Evolutionary conservation across 2,113 vertebrate genomes (phyloP).

Genomic region (Myxocyprinus asiaticus): DNA sequence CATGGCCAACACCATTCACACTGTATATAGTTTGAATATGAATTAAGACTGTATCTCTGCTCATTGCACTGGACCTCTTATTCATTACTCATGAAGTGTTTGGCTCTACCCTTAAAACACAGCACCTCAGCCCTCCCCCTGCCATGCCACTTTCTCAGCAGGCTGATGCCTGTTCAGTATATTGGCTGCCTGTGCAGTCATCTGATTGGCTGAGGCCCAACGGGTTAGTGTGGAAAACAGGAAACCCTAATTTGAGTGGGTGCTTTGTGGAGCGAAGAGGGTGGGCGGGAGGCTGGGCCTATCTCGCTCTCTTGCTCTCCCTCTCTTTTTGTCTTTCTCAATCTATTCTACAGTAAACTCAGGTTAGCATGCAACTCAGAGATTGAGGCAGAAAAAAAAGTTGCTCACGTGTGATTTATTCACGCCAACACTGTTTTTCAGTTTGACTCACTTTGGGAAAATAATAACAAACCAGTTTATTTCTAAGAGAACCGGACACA

Average conservation of each 20-base stretch:
- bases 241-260: slow-evolving; percentile 76
- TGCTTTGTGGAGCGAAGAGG: slow-evolving; percentile 69
- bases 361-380: slow-evolving; percentile 35
- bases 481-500: slow-evolving; percentile 47
- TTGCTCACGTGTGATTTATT: slow-evolving; percentile 71
- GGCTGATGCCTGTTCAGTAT: slow-evolving; percentile 61
- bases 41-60: background rate
- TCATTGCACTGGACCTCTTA: background rate
- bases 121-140: slow-evolving; percentile 30
- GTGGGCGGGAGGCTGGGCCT: slow-evolving; percentile 64
- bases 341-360: slow-evolving; percentile 37
- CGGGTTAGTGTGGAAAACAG: slow-evolving; percentile 77
- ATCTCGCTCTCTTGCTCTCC: slow-evolving; percentile 41
- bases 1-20: slow-evolving; percentile 4
- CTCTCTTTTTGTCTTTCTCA: slow-evolving; percentile 34
- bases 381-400: slow-evolving; percentile 52
- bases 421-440: slow-evolving; percentile 68
- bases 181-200: slow-evolving; percentile 64
- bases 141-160: slow-evolving; percentile 42
- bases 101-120: slow-evolving; percentile 28
- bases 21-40: slow-evolving; percentile 5
- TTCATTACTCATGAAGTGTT: slow-evolving; percentile 9
- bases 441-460: slow-evolving; percentile 67
- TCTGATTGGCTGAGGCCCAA: slow-evolving; percentile 68
- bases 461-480: slow-evolving; percentile 51